Conservation (phyloP, 1,140 invertebrate species). For the Stegodyphus mimosarum region DNA sequence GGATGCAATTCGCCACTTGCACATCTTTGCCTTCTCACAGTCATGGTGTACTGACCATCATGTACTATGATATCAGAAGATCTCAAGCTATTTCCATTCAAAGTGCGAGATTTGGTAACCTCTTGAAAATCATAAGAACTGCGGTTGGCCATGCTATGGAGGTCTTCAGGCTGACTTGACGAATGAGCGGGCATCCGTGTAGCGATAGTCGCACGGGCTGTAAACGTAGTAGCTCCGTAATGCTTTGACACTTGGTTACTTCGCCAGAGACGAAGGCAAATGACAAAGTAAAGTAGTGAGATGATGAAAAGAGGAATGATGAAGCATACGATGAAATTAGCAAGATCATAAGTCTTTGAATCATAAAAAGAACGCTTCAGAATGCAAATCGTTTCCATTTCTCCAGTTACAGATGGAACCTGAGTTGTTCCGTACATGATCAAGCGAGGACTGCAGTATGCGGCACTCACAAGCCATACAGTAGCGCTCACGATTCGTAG, state of each 20-base stretch:
- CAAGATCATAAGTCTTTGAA: conserved; percentile 79
- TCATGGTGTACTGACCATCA: conserved; percentile 46
- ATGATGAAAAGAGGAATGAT: conserved; percentile 79
- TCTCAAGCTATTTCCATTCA: conserved; percentile 39
- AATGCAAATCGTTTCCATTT: conserved; percentile 78
- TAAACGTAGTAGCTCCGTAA: conserved; percentile 28
- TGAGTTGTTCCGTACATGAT: conserved; percentile 64
- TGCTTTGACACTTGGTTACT: conserved; percentile 56
- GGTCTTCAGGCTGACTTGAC: conserved; percentile 24
- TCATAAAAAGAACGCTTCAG: conserved; percentile 79
- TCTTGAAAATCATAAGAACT: conserved; percentile 34
- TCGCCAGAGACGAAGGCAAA: conserved; percentile 78
- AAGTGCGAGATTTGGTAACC: background rate
- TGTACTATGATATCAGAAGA: conserved; percentile 56
- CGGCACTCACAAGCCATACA: conserved; percentile 81
- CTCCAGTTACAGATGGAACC: conserved; percentile 49
- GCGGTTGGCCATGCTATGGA: conserved; percentile 17
- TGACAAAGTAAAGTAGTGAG: conserved; percentile 78
- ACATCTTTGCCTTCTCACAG: conserved; percentile 34
- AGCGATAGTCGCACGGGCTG: conserved; percentile 23
- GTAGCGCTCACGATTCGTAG: conserved; percentile 76
- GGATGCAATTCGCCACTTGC: conserved; percentile 43
- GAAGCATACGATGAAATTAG: conserved; percentile 81
- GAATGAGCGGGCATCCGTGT: conserved; percentile 4
- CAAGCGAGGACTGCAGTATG: conserved; percentile 81